phyloP scores from a whole-genome alignment of 2,888 invertebrate species.

The Heliconius charithonia region DNA sequence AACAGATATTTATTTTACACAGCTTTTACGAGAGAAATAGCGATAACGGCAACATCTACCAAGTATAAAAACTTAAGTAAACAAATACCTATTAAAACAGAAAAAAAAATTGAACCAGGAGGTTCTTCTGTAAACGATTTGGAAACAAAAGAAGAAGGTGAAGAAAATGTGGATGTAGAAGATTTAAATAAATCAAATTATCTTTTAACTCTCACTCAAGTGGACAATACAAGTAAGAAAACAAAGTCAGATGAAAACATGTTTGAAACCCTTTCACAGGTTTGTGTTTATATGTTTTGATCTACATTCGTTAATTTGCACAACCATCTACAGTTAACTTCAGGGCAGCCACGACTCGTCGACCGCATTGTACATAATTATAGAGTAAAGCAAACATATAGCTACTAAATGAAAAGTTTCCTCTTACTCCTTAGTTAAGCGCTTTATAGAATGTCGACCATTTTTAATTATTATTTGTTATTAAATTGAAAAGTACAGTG shows the following conservation, averaged over 20 bases:
- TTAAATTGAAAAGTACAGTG: too few relatives aligned
- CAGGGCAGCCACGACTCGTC: too few relatives aligned
- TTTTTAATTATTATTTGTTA: too few relatives aligned
- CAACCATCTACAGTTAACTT: too few relatives aligned
- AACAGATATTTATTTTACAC: slow-evolving; percentile 85
- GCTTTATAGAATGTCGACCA: too few relatives aligned
- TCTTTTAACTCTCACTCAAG: slow-evolving; percentile 87
- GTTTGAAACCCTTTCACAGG: slow-evolving; percentile 87
- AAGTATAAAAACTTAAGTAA: slow-evolving; percentile 71
- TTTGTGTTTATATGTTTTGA: slow-evolving; percentile 51
- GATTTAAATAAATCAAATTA: slow-evolving; percentile 86
- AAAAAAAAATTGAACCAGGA: slow-evolving; percentile 47
- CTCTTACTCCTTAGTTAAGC: too few relatives aligned
- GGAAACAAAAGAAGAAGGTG: slow-evolving; percentile 51
- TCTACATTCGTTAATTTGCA: too few relatives aligned
- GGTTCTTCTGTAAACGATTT: slow-evolving; percentile 52
- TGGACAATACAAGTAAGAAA: slow-evolving; percentile 54
- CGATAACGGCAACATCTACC: slow-evolving; percentile 83
- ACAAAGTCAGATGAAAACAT: slow-evolving; percentile 60
- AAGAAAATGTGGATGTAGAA: slow-evolving; percentile 62
- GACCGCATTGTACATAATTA: too few relatives aligned
- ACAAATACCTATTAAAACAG: slow-evolving; percentile 49
- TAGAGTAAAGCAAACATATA: too few relatives aligned
- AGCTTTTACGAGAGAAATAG: slow-evolving; percentile 84
- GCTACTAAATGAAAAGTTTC: too few relatives aligned